Evolutionary conservation across 2,113 vertebrate species (phyloP), one percentile per base, ranked within the genome.

Genomic region (Hydrolagus affinis): DNA sequence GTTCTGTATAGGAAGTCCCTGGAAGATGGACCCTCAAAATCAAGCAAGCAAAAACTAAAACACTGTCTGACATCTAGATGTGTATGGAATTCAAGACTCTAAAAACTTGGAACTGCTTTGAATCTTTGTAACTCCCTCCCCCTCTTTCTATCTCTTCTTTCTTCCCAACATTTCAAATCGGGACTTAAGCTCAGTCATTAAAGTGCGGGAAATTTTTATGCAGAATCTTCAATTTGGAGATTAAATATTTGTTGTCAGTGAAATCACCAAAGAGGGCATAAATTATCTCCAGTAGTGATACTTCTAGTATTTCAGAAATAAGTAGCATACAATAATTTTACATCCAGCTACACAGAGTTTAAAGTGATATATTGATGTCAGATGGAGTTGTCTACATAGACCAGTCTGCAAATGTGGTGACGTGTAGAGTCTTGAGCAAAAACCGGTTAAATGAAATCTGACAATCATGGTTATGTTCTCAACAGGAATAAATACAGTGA

Each of bases 271-370:
- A 21, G 8, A 32, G 25, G 78, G 44, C 64, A 83, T 83, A 64
- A 28, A 25, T 28, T 28, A 28, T 32, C 64, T 66, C 66, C 78
- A 59, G 32, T 32, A 17, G 25, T 66, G 30, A 30, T 14, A 62
- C 11, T 83, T 32, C 77, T 83, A 62, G 77, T 64, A 83, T 64
- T 66, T 83, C 66, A 32, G 78, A 62, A 66, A 83, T 83, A 25
- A 83, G 59, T n/a, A 11, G 25, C 23, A 30, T 6, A 8, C 23
- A 3, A 30, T 44, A 21, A 0, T 75, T 15, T 83, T 83, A 28
- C 17, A 83, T 23, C 78, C 78, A 66, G 30, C 78, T 83, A 66
- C 25, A 64, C 19, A 83, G 14, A 66, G 7, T 64, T 9, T 59
- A 15, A 8, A 25, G 6, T 60, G 59, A 21, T 28, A 64, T 11